Conservation (phyloP, 1,140 invertebrate species). For the Listronotus bonariensis region DNA sequence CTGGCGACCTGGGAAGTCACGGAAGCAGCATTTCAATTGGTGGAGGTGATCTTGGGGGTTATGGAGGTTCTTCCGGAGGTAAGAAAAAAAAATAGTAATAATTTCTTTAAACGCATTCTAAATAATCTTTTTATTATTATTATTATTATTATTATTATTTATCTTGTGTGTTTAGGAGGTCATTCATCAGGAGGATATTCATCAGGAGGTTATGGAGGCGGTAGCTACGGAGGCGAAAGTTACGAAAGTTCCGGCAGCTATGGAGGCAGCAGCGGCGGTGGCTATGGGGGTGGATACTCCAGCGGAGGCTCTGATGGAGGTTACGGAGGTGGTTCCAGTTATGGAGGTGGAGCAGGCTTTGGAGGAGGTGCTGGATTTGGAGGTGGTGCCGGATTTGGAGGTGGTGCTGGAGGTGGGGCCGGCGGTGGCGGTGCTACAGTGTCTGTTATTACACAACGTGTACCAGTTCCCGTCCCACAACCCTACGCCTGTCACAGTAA, state of each 20-base stretch:
- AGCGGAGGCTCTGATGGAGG: slow-evolving; percentile 38
- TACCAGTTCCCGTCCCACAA: slow-evolving; percentile 50
- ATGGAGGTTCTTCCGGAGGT: slow-evolving; percentile 31
- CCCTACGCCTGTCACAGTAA: slow-evolving; percentile 56
- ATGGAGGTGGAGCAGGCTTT: slow-evolving; percentile 43
- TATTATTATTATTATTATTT: too few relatives aligned
- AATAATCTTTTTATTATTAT: too few relatives aligned
- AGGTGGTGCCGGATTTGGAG: slow-evolving; percentile 40
- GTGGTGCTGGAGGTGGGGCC: slow-evolving; percentile 39
- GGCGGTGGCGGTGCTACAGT: slow-evolving; percentile 39
- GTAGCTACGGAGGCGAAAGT: slow-evolving; percentile 11
- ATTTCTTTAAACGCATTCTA: too few relatives aligned
- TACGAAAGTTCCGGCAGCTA: slow-evolving; percentile 16
- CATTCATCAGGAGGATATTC: slow-evolving; percentile 19
- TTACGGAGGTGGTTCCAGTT: slow-evolving; percentile 48
- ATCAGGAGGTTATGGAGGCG: neutral
- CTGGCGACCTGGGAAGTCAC: slow-evolving; percentile 22
- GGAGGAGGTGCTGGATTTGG: slow-evolving; percentile 39
- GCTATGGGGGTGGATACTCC: slow-evolving; percentile 29
- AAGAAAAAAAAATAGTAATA: neutral
- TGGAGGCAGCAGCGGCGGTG: slow-evolving; percentile 38
- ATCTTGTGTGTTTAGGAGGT: too few relatives aligned
- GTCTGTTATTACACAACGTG: slow-evolving; percentile 36
- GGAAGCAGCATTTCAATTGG: slow-evolving; percentile 28
- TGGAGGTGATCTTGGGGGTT: slow-evolving; percentile 24